phyloP scores from a whole-genome alignment of 2,113 vertebrate species.

The Tylochromis polylepis region DNA sequence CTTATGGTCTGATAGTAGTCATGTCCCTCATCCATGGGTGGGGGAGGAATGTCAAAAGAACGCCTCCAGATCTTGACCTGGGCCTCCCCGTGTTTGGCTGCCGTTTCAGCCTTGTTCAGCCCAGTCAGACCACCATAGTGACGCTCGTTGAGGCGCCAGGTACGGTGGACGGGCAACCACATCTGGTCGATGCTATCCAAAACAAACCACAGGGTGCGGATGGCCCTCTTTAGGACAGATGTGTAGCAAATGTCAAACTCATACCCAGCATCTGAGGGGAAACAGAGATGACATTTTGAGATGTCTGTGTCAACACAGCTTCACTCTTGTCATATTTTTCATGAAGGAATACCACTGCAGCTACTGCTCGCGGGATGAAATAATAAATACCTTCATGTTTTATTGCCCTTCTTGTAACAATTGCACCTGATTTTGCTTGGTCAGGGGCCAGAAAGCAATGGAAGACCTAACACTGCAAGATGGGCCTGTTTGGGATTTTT shows the following conservation, averaged over 20 bases:
- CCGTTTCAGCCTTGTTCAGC: conserved; percentile 89
- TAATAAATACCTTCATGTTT: not conserved
- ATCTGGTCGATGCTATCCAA: conserved; percentile 88
- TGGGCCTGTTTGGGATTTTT: not conserved
- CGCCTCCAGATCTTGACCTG: conserved; percentile 93
- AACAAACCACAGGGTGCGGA: conserved; percentile 87
- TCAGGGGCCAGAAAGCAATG: not conserved
- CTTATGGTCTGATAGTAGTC: conserved; percentile 77
- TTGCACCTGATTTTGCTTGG: not conserved
- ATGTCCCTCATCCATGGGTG: conserved; percentile 81
- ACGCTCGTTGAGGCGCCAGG: conserved; percentile 89
- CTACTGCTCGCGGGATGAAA: not conserved
- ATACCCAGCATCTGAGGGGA: conserved; percentile 75
- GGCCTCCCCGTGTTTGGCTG: conserved; percentile 86
- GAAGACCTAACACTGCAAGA: not conserved
- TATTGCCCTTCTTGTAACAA: not conserved
- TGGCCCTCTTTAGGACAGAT: conserved; percentile 86
- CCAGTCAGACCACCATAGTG: conserved; percentile 90
- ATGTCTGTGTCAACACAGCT: not conserved
- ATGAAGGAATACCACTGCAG: not conserved
- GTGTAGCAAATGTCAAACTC: conserved; percentile 90
- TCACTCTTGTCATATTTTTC: not conserved
- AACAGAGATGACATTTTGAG: not conserved
- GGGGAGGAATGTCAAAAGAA: conserved; percentile 85
- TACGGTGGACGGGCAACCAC: conserved; percentile 87